These are phyloP conservation scores for Tympanuchus pallidicinctus DNA, from an alignment of 2,113 vertebrate species.

Conservation along the genomic window DNA sequence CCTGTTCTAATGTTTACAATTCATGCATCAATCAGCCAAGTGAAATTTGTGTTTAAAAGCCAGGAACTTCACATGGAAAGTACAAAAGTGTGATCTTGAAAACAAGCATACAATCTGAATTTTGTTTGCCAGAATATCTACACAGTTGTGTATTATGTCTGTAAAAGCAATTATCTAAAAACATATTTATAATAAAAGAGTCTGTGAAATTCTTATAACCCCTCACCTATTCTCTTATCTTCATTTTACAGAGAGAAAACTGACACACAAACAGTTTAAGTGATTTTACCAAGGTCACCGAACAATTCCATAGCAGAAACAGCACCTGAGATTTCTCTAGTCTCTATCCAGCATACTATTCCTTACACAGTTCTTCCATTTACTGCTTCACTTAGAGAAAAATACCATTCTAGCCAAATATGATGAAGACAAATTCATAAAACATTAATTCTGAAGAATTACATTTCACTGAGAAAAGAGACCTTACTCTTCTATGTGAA, in stretches of 20 bases:
- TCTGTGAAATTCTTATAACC: not conserved
- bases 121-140: not conserved
- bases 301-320: not conserved
- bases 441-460: not conserved
- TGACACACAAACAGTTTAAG: not conserved
- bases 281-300: not conserved
- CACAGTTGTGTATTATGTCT: not conserved
- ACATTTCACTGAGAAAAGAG: not conserved
- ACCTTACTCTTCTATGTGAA: not conserved
- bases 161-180: slow-evolving; percentile 4
- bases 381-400: not conserved
- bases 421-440: not conserved
- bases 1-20: slow-evolving; percentile 7
- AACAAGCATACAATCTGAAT: not conserved
- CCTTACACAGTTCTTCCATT: not conserved
- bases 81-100: not conserved
- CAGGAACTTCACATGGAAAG: not conserved
- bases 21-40: slow-evolving; percentile 6
- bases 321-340: not conserved
- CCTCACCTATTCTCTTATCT: not conserved
- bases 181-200: not conserved
- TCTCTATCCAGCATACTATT: not conserved
- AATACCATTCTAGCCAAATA: not conserved
- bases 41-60: not conserved
- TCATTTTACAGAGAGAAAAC: not conserved